Evolutionary conservation across 2,113 vertebrate species (phyloP), one percentile per base, ranked within the genome.

Genomic region (Leptosomus discolor): DNA sequence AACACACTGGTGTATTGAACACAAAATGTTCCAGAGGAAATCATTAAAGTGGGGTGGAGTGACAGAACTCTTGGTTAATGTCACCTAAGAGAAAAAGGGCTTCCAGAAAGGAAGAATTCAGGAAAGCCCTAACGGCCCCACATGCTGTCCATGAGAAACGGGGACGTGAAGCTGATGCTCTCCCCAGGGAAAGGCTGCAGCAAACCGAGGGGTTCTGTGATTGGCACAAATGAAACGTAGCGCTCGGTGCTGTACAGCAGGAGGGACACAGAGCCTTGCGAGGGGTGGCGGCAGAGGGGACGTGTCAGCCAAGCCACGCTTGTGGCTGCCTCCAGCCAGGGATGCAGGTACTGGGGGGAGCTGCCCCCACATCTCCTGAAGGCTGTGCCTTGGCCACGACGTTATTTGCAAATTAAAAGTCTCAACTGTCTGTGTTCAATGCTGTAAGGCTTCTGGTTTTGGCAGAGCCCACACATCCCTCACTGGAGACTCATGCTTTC

Each of bases 91-190:
- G 87, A 67, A 77, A 96, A 95, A 85, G 34, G 36, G 57, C 79
- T 75, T 92, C 57, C 53, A 93, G 87, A 91, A 94, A 87, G 53
- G 84, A 90, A 79, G 61, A 60, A 82, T 93, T 84, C 58, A 58
- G 86, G 87, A 43, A 81, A 87, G 37, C 7, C 32, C 45, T 74
- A 6, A 48, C 0, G 5, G 50, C 45, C 68, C 45, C 5, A 17
- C 36, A 7, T 1, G 1, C 26, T 82, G 75, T 51, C 0, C 0
- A 67, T 73, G 91, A 91, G 87, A 60, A 77, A 46, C 0, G 1
- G 54, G 24, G 58, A 57, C 2, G 1, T 22, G 61, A 56, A 79
- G 73, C 8, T 0, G 12, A 51, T 29, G 84, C 7, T 89, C 39
- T 69, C 70, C 60, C 1, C 0, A 0, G 36, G 69, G 48, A 81